A percentile compares a stretch with the other conserved stretches of the same genome.
Evolutionary conservation across 2,797 vertebrate species (phyloP).

Genomic region (Chelon labrosus): DNA sequence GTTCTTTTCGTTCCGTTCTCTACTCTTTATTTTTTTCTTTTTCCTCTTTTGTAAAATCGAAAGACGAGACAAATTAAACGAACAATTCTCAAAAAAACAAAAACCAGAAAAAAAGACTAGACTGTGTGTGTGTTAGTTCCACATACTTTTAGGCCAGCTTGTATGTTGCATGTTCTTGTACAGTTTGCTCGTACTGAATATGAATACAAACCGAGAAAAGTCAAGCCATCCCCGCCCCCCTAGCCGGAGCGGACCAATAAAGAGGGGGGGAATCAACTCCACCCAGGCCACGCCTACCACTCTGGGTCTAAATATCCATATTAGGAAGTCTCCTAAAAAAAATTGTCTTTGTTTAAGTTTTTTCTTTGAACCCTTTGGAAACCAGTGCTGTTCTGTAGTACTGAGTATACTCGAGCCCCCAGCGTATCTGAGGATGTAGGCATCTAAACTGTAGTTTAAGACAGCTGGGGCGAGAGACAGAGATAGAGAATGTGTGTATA

Average conservation of each 20-base stretch:
- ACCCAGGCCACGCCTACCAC: conserved; percentile 87
- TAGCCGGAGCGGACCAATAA: conserved; percentile 78
- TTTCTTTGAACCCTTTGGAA: conserved; percentile 70
- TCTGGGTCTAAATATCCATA: conserved; percentile 92
- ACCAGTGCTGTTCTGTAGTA: conserved; percentile 83
- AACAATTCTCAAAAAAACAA: conserved; percentile 83
- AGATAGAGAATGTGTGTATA: conserved; percentile 86
- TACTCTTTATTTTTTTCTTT: conserved; percentile 56
- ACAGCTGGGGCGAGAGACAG: conserved; percentile 83
- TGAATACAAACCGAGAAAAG: conserved; percentile 94
- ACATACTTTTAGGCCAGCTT: conserved; percentile 96
- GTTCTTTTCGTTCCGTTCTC: conserved; percentile 74
- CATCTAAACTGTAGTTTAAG: conserved; percentile 89
- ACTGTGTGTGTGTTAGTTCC: conserved; percentile 96
- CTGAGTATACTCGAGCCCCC: conserved; percentile 76
- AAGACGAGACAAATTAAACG: conserved; percentile 88
- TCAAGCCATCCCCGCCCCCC: conserved; percentile 93
- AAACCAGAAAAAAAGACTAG: conserved; percentile 81
- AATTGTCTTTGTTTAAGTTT: conserved; percentile 82
- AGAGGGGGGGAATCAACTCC: conserved; percentile 79
- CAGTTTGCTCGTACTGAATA: conserved; percentile 99
- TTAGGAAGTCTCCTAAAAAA: conserved; percentile 79
- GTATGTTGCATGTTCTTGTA: conserved; percentile 99
- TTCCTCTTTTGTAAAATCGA: conserved; percentile 89
- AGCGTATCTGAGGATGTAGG: conserved; percentile 87